Evolutionary conservation across 2,888 invertebrate species (phyloP), one percentile per base, ranked within the genome.

Genomic region (Philereme transversata): DNA sequence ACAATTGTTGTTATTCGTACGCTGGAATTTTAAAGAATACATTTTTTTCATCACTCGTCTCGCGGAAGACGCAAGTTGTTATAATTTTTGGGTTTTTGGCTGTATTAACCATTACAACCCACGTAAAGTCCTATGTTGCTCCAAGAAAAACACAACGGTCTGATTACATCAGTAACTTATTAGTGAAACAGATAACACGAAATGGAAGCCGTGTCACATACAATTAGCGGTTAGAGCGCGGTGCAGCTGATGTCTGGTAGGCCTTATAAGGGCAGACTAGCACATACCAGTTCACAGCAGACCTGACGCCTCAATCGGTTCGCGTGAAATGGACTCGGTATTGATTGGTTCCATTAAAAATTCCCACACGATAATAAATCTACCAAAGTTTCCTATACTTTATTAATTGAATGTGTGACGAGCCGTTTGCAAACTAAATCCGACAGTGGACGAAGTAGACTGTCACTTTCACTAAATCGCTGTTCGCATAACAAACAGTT

Each of bases 401-500:
- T 64, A 59, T 62, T 64, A 54, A 54, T 64, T 60, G 51, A 56
- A 35, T 40, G 52, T 51, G 40, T 44, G 41, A 11, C 67, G 71
- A 77, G 73, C 68, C 76, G 76, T 77, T 81, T 75, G 77, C 75
- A 67, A 77, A 82, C 72, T 76, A 78, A 81, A 73, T 77, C 76
- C 71, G 73, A 70, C 71, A 69, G 57, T 69, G 71, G 58, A 69
- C 68, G 62, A 54, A 52, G 66, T 45, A 49, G 52, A 35, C 71
- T 68, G 69, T 70, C 76, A 84, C 86, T 86, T 87, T 87, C 86
- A 84, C 86, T 84, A 73, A 73, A 78, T 76, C 74, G 78, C 73
- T 76, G 79, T 73, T 79, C 75, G 81, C 81, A 81, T 82, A 83
- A 83, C 80, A 81, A 81, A 79, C 70, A 78, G 76, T 79, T 84